Base-by-base conservation (phyloP, 2,113 vertebrate species). In the Gasterosteus nipponicus region DNA sequence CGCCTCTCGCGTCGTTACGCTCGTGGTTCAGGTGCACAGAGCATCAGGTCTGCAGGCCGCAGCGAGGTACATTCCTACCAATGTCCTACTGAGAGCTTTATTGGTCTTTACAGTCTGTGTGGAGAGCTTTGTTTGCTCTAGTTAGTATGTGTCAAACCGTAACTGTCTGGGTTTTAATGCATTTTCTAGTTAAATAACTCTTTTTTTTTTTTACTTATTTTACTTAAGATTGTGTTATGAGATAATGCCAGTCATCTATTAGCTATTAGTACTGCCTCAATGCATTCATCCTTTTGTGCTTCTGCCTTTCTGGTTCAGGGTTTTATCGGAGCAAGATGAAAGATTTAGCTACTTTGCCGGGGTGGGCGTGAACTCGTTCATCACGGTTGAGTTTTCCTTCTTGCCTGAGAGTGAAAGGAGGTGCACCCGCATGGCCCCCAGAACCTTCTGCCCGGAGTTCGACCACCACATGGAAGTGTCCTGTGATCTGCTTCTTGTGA, bases 41-140 rank as follows among this genome's bases (percentile, higher is more conserved):
- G 98, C 95, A 31, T 94, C 95, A 60, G 97, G 98, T 70, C 92
- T 99, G 78, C 96, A 98, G 87, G 96, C 97, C 26, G 96, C 97
- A 63, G 96, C 96, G 47, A 96, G 95, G 98, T 99, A 94, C 39
- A 46, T 22, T 51, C 26, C 54, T 53, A 31, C 2, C 18, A 16
- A 14, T 46, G 19, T 62, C 39, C 35, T 49, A 3, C 0, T 1
- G 3, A 38, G 2, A 58, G 7, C 51, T 42, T 26, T 22, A 2
- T 19, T 22, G 51, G 22, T 57, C 59, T 47, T 53, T 3, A 15
- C 9, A 12, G 3, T 49, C 33, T 33, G 44, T 33, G 8, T 46
- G 1, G 42, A 65, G 19, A 66, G 29, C 18, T 35, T 18, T 51
- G 31, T 53, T 69, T 41, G 14, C 22, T 56, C 1, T 2, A 38